Evolutionary conservation across 2,113 vertebrate species (phyloP).

Genomic region (Mustela nigripes): DNA sequence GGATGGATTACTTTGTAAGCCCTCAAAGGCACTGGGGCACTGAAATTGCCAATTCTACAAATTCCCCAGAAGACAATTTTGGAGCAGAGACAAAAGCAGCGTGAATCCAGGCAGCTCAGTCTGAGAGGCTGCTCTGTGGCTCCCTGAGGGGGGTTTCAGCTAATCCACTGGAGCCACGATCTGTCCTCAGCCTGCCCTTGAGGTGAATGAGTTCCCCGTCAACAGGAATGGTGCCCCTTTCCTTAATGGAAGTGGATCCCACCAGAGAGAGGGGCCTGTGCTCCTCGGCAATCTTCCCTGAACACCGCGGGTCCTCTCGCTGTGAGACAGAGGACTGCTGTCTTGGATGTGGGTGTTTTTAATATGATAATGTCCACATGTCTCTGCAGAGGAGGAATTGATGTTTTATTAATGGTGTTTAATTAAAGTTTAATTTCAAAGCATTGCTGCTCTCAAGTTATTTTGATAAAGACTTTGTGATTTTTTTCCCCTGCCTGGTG

Average conservation of each 20-base stretch:
- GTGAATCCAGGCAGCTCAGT: neutral
- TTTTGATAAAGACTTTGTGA: conserved; percentile 49
- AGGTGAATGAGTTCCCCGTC: neutral
- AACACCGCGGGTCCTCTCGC: accelerated
- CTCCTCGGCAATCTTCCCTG: neutral
- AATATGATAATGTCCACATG: neutral
- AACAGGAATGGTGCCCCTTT: neutral
- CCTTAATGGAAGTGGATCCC: neutral
- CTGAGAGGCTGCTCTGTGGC: neutral
- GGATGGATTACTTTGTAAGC: neutral
- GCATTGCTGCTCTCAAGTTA: neutral
- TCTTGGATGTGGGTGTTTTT: neutral
- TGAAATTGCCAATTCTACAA: neutral
- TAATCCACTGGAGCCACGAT: neutral
- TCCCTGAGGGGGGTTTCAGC: neutral
- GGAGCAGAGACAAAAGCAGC: neutral
- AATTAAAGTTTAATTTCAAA: conserved; percentile 71
- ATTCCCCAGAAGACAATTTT: conserved; percentile 21
- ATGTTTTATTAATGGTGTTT: conserved; percentile 66
- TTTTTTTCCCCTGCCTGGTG: neutral
- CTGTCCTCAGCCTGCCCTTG: neutral
- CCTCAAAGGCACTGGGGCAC: neutral
- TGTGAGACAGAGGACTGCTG: neutral
- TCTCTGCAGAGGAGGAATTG: neutral
- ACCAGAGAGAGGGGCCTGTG: accelerated